Evolutionary conservation across 2,113 vertebrate genomes (phyloP).

Genomic region (Leucoraja erinaceus): DNA sequence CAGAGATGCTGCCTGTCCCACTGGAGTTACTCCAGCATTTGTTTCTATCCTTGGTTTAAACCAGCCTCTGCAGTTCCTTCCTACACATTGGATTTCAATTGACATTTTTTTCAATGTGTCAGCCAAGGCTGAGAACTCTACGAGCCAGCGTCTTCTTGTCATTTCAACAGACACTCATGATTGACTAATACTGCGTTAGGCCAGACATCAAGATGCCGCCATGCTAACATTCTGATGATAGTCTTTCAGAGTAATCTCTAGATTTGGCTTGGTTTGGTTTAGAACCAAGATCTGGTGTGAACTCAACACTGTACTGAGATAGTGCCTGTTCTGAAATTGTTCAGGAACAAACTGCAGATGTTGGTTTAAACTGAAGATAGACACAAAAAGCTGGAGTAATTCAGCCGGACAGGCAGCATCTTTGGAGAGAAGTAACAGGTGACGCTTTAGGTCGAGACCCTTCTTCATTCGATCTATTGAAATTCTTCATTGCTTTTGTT

Average conservation of each 20-base stretch:
- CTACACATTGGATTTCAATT: background rate
- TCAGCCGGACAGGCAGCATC: too few species aligned
- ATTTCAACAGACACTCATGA: constrained; percentile 6
- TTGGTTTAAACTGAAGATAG: too few species aligned
- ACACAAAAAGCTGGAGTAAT: too few species aligned
- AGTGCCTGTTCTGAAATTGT: background rate
- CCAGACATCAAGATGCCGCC: background rate
- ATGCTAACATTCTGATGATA: background rate
- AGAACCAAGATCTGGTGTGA: background rate
- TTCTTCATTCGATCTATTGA: too few species aligned
- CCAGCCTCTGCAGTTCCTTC: too few species aligned
- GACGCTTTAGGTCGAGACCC: too few species aligned
- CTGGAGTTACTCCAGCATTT: too few species aligned
- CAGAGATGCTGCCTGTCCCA: too few species aligned
- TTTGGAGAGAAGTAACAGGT: too few species aligned
- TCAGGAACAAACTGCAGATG: too few species aligned
- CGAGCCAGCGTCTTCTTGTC: background rate
- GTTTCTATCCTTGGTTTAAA: too few species aligned
- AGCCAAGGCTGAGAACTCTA: background rate
- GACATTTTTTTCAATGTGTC: background rate
- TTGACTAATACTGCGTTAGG: background rate
- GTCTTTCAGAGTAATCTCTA: background rate
- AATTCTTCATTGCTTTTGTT: background rate
- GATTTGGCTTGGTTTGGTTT: background rate
- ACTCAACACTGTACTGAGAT: background rate